These are phyloP conservation scores for Cuculus canorus DNA, from an alignment of 2,797 vertebrate genomes.

Conservation along the genomic window DNA sequence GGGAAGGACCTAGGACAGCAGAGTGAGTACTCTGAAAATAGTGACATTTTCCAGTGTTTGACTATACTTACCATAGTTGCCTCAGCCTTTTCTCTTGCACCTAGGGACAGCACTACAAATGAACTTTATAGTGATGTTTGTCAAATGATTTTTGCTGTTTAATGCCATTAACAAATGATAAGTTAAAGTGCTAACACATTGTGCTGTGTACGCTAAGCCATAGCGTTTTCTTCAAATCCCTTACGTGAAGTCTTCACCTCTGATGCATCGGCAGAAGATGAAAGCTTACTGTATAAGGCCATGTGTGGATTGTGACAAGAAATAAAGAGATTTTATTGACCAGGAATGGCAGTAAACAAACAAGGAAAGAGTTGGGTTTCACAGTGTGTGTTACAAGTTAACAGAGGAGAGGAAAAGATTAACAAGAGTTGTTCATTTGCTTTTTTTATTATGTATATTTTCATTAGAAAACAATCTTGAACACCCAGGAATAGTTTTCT, in stretches of 20 bases:
- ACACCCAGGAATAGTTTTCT: constrained; percentile 73
- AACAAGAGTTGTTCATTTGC: constrained; percentile 28
- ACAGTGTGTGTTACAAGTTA: constrained; percentile 2
- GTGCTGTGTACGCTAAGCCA: not conserved
- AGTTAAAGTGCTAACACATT: not conserved
- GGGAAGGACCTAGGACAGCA: not conserved
- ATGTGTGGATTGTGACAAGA: not conserved
- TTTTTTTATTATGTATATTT: constrained; percentile 73
- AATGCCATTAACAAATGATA: not conserved
- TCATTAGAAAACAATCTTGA: constrained; percentile 74
- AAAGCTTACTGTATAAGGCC: not conserved
- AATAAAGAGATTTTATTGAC: constrained; percentile 40
- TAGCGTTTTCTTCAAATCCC: not conserved
- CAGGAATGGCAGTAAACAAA: constrained; percentile 23
- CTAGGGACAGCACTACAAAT: not conserved
- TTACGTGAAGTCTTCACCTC: not conserved
- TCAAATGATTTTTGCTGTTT: not conserved
- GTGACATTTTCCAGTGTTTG: not conserved
- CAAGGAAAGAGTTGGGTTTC: not conserved
- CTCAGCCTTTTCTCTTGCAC: not conserved
- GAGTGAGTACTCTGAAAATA: not conserved
- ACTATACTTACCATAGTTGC: not conserved
- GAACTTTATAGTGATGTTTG: not conserved
- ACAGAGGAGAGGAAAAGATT: constrained; percentile 49
- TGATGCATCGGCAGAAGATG: not conserved